Evolutionary conservation across 1,140 invertebrate species (phyloP), one percentile per base, ranked within the genome.

Genomic region (Aphaenogaster ashmeadi): DNA sequence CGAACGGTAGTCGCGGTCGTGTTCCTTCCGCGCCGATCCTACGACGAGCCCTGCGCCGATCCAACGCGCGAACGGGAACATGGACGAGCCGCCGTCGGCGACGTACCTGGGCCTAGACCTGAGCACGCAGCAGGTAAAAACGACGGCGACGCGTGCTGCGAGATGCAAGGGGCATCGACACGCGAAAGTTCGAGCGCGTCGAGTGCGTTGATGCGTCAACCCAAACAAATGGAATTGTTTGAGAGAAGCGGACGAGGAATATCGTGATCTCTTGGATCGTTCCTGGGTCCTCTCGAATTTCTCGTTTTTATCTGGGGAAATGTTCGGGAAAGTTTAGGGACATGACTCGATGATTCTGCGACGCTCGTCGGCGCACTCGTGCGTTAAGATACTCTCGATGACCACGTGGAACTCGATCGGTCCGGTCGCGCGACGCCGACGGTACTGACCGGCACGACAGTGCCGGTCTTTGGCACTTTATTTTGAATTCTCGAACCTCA

Each of bases 91-190:
- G 67, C 80, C 87, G 80, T 90, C 89, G 78, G 89, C 91, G 36
- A 94, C 96, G 90, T 98, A 97, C 95, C 96, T 98, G 87, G 97
- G 98, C 78, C 96, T 98, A 79, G 98, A 98, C 95, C 96, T 98
- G 92, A 98, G 97, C 94, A 98, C 97, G 33, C 98, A 98, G 94
- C 97, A 98, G 96, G 98, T 98, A 96, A 96, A 87, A 41, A 9
- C 27, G 0, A 27, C 27, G 27, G 27, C 27, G 27, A 27, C 27
- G 27, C 27, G 27, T 27, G 27, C 27, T 27, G 27, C 27, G 27
- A 27, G 27, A 27, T 27, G 27, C 27, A 27, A 27, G 27, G 15
- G n/a, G 18, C 15, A n/a, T 56, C 2, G 5, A 36, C 33, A 36
- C 60, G 62, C 62, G 62, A 18, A 41, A 18, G 15, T 27, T 1